Conservation (phyloP, 2,113 vertebrate species). For the Rhea americana region DNA sequence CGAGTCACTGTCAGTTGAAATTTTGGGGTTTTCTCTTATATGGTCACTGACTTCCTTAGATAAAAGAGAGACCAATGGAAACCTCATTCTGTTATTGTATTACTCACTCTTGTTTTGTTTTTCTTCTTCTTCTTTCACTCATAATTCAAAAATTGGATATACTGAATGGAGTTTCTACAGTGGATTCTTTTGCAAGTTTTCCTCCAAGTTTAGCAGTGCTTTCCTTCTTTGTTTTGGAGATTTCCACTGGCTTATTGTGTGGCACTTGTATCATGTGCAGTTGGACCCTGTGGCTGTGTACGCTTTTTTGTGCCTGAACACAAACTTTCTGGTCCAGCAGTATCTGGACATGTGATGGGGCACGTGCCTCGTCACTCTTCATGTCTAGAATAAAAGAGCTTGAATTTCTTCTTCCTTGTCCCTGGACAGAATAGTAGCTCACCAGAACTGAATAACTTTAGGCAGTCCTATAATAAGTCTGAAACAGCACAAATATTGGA, state of each 20-base stretch:
- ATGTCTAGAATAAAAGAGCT: not conserved
- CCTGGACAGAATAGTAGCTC: not conserved
- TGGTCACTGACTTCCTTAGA: conserved; percentile 10
- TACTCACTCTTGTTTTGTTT: not conserved
- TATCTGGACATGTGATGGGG: not conserved
- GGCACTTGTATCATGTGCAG: not conserved
- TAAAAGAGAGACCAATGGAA: not conserved
- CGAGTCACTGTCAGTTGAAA: not conserved
- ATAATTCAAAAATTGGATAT: not conserved
- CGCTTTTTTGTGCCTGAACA: accelerated
- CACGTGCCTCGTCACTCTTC: not conserved
- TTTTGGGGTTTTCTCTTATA: not conserved
- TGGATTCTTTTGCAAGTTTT: not conserved
- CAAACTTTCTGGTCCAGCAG: not conserved
- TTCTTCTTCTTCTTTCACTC: not conserved
- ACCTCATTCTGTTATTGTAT: not conserved
- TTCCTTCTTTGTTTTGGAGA: not conserved
- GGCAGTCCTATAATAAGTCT: not conserved
- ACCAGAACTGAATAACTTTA: not conserved
- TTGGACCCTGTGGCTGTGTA: not conserved
- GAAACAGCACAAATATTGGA: not conserved
- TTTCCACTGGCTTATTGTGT: not conserved
- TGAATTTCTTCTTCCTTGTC: not conserved
- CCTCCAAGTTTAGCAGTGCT: not conserved
- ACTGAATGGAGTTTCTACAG: not conserved